phyloP scores from a whole-genome alignment of 2,113 vertebrate genomes.

The Ophiodon elongatus region DNA sequence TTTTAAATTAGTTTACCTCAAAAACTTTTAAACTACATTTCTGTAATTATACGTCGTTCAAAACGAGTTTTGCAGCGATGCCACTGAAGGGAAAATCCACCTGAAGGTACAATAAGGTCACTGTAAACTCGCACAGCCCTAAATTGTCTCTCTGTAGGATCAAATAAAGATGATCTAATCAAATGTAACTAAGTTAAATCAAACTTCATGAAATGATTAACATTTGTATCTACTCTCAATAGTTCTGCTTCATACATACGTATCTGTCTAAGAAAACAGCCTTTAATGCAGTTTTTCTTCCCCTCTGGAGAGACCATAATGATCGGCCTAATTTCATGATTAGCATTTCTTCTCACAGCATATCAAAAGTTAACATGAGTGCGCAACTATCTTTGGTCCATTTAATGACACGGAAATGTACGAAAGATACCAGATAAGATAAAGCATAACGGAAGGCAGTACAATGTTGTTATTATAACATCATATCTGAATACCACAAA shows the following conservation, averaged over 20 bases:
- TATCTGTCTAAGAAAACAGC: neutral
- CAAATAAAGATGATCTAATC: neutral
- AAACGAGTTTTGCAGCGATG: neutral
- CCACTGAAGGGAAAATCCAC: neutral
- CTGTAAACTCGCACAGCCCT: neutral
- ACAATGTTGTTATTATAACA: neutral
- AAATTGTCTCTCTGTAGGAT: neutral
- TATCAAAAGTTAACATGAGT: neutral
- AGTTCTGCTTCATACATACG: neutral
- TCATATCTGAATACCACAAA: neutral
- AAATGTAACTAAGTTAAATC: neutral
- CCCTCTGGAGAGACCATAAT: conserved; percentile 1
- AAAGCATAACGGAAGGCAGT: neutral
- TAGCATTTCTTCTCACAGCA: neutral
- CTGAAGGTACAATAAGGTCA: conserved; percentile 6
- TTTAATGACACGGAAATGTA: neutral
- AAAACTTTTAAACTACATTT: conserved; percentile 13
- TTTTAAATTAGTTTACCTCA: no score
- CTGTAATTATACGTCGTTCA: neutral
- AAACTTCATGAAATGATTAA: neutral
- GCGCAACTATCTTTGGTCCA: neutral
- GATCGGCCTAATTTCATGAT: neutral
- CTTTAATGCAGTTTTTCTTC: conserved; percentile 13
- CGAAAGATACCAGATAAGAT: neutral
- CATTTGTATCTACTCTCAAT: neutral